These are phyloP conservation scores for Maccullochella peelii DNA, from an alignment of 2,113 vertebrate species.

Conservation along the genomic window DNA sequence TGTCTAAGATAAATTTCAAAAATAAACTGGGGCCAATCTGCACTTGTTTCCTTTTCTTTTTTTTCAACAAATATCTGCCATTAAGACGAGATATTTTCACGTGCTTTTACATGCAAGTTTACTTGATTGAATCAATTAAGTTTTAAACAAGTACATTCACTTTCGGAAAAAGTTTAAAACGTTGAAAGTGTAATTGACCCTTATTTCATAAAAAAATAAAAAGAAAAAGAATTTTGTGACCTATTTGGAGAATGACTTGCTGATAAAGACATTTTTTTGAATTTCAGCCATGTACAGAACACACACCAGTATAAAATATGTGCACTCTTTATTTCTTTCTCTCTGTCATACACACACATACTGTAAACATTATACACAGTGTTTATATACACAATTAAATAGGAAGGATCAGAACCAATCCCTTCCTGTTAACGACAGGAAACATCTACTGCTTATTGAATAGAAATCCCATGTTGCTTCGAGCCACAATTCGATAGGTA, in stretches of 20 bases:
- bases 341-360: neutral
- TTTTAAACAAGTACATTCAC: no score
- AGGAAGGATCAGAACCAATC: constrained; percentile 57
- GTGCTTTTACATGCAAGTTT: no score
- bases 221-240: neutral
- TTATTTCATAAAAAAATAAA: no score
- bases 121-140: no score
- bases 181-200: no score
- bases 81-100: no score
- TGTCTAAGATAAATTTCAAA: neutral
- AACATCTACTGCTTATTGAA: constrained; percentile 70
- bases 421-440: constrained; percentile 68
- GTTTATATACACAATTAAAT: constrained; percentile 38
- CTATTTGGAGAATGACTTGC: neutral
- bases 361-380: neutral
- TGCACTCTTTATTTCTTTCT: neutral
- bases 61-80: no score
- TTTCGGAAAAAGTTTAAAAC: neutral
- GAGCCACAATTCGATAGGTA: constrained; percentile 45
- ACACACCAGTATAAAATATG: neutral
- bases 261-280: neutral
- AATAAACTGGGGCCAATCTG: neutral
- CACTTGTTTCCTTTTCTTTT: no score
- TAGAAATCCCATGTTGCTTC: constrained; percentile 66
- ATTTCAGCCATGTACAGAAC: neutral